phyloP scores from a whole-genome alignment of 2,888 invertebrate genomes.

The Patella depressa region DNA sequence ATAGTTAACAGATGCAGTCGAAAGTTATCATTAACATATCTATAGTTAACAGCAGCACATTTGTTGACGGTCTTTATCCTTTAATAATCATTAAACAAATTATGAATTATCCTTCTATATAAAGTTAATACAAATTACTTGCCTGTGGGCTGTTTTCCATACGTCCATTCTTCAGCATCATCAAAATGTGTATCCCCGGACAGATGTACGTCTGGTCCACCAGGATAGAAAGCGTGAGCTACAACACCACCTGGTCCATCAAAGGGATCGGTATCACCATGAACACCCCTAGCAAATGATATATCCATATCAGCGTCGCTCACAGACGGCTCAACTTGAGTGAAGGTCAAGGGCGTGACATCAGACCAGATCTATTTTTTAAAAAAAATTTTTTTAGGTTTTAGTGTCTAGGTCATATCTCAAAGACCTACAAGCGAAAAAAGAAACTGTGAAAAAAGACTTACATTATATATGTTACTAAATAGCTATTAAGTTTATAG shows the following conservation, averaged over 20 bases:
- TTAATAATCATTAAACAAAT: too few relatives aligned
- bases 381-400: too few relatives aligned
- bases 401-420: too few relatives aligned
- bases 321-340: neutral
- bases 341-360: conserved; percentile 13
- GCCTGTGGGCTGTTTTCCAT: conserved; percentile 7
- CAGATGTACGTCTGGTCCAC: neutral
- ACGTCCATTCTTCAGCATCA: conserved; percentile 17
- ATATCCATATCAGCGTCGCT: conserved; percentile 18
- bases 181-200: conserved; percentile 21
- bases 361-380: conserved; percentile 15
- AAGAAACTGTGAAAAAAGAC: too few relatives aligned
- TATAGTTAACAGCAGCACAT: too few relatives aligned
- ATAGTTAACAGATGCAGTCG: too few relatives aligned
- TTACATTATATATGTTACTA: too few relatives aligned
- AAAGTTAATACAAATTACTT: neutral
- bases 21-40: too few relatives aligned
- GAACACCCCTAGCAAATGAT: conserved; percentile 12
- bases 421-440: too few relatives aligned
- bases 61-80: too few relatives aligned
- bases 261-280: conserved; percentile 18
- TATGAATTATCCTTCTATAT: too few relatives aligned
- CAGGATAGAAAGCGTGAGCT: conserved; percentile 22
- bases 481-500: too few relatives aligned
- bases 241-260: conserved; percentile 21